Evolutionary conservation across 2,888 invertebrate species (phyloP).

Genomic region (Platycheirus rosarum): DNA sequence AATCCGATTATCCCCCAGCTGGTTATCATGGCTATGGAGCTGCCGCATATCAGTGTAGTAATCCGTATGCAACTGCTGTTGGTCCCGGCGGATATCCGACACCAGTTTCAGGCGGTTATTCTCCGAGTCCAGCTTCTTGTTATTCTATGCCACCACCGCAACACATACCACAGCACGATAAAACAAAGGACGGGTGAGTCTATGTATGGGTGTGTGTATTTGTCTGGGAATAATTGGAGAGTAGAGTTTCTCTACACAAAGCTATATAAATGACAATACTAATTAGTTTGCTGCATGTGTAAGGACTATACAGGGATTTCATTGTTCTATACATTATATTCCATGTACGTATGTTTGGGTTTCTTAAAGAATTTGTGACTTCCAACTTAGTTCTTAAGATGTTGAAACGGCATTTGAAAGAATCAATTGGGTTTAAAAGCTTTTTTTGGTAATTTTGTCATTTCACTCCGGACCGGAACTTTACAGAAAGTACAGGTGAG

Average conservation of each 20-base stretch:
- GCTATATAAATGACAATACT: too few species aligned
- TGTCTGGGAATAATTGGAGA: slow-evolving; percentile 40
- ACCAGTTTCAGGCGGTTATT: slow-evolving; percentile 88
- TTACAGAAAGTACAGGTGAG: too few species aligned
- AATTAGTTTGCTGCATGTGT: slow-evolving; percentile 56
- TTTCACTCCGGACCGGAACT: too few species aligned
- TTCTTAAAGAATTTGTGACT: not conserved
- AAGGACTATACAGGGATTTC: slow-evolving; percentile 18
- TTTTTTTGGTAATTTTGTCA: too few species aligned
- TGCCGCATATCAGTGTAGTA: slow-evolving; percentile 85
- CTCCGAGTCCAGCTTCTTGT: slow-evolving; percentile 87
- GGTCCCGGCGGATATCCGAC: slow-evolving; percentile 86
- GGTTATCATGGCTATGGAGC: slow-evolving; percentile 88
- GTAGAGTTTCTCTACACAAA: too few species aligned
- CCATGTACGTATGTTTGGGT: not conserved
- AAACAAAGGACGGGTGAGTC: slow-evolving; percentile 84
- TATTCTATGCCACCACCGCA: slow-evolving; percentile 95
- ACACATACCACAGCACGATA: slow-evolving; percentile 90
- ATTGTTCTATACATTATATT: too few species aligned
- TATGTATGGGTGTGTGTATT: slow-evolving; percentile 5
- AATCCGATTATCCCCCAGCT: slow-evolving; percentile 91
- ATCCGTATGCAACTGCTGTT: slow-evolving; percentile 83
- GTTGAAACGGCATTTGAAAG: too few species aligned
- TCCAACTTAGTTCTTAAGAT: too few species aligned
- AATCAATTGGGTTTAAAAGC: too few species aligned